Conservation (phyloP, 2,113 vertebrate genomes). For the Poicephalus meyeri region DNA sequence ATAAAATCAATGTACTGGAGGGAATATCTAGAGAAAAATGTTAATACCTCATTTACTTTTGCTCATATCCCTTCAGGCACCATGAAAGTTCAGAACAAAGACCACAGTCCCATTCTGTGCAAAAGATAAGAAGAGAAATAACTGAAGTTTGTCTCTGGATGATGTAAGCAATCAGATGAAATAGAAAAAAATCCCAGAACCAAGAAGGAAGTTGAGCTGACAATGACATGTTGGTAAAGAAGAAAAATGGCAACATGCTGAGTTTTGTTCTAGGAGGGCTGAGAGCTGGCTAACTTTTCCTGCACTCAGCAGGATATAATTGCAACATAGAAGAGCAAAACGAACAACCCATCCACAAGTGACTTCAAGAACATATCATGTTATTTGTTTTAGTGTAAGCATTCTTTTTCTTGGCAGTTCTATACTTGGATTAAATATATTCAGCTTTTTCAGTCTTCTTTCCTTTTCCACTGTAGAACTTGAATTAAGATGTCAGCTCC, state of each 20-base stretch:
- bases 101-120: background rate
- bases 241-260: conserved; percentile 11
- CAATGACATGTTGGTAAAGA: background rate
- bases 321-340: background rate
- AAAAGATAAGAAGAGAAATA: background rate
- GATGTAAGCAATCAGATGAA: background rate
- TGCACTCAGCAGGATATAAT: background rate
- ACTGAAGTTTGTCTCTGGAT: background rate
- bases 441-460: background rate
- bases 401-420: background rate
- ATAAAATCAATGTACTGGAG: background rate
- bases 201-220: background rate
- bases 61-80: background rate
- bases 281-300: background rate
- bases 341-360: background rate
- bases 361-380: background rate
- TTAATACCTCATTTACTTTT: background rate
- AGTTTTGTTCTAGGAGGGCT: background rate
- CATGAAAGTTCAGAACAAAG: background rate
- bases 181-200: background rate
- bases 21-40: background rate
- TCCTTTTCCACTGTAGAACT: background rate
- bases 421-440: background rate
- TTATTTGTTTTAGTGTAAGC: background rate
- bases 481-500: conserved; percentile 11